Evolutionary conservation across 1,140 invertebrate species (phyloP).

Genomic region (Drosophila pandora): DNA sequence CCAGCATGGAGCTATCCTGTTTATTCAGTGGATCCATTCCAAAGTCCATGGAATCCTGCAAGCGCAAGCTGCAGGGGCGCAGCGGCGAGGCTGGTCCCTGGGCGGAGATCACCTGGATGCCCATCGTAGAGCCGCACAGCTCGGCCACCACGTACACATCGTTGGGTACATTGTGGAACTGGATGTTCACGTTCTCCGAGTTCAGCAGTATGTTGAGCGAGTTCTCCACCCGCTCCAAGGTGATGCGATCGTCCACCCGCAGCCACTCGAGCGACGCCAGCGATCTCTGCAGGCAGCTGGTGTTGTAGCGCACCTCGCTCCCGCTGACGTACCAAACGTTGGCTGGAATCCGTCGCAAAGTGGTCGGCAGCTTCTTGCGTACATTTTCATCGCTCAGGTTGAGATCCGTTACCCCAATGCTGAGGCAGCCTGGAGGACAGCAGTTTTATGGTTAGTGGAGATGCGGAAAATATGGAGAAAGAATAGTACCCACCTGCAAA

Average conservation of each 20-base stretch:
- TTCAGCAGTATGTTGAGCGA: conserved; percentile 89
- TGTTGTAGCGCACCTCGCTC: conserved; percentile 87
- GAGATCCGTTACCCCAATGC: conserved; percentile 81
- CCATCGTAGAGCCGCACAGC: conserved; percentile 88
- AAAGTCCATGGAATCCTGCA: conserved; percentile 88
- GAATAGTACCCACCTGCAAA: conserved; percentile 61
- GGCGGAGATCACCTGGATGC: conserved; percentile 86
- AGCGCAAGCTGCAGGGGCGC: conserved; percentile 85
- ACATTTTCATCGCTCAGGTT: conserved; percentile 78
- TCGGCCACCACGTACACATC: conserved; percentile 85
- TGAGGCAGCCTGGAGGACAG: conserved; percentile 63
- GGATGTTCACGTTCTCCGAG: conserved; percentile 93
- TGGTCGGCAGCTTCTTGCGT: conserved; percentile 77
- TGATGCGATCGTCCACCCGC: conserved; percentile 89
- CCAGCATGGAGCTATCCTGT: conserved; percentile 83
- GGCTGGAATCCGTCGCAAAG: conserved; percentile 75
- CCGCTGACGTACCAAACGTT: conserved; percentile 85
- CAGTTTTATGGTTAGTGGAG: background rate
- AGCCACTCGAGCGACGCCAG: conserved; percentile 92
- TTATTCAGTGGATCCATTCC: conserved; percentile 86
- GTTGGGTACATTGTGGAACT: conserved; percentile 90
- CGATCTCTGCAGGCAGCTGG: conserved; percentile 86
- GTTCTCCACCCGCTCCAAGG: conserved; percentile 87
- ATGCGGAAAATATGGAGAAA: too few species aligned
- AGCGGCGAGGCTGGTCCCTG: conserved; percentile 85